Evolutionary conservation across 1,140 invertebrate species (phyloP).

Genomic region (Phortica variegata): DNA sequence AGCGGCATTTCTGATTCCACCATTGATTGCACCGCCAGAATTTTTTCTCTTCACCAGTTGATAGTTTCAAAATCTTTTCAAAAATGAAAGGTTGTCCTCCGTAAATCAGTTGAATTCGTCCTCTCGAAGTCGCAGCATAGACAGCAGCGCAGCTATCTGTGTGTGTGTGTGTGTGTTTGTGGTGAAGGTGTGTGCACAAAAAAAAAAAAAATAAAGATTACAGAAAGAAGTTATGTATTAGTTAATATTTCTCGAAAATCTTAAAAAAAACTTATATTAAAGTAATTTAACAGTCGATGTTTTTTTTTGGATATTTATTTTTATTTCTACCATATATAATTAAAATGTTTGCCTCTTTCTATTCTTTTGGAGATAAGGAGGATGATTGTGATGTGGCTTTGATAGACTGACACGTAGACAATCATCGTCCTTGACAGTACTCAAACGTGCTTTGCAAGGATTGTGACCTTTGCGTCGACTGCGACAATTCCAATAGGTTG

Average conservation of each 20-base stretch:
- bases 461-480: slow-evolving; percentile 18
- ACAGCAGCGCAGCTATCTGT: slow-evolving; percentile 45
- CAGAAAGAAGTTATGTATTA: not conserved
- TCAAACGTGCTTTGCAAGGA: slow-evolving; percentile 39
- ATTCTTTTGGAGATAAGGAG: slow-evolving; percentile 30
- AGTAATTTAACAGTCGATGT: too few relatives aligned
- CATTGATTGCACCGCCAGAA: slow-evolving; percentile 56
- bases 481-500: slow-evolving; percentile 50
- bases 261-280: slow-evolving; percentile 5
- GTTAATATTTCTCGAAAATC: slow-evolving; percentile 1
- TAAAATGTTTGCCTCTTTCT: not conserved
- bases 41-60: slow-evolving; percentile 50
- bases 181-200: too few relatives aligned
- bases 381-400: slow-evolving; percentile 41
- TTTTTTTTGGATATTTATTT: too few relatives aligned
- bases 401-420: slow-evolving; percentile 32
- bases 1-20: slow-evolving; percentile 56
- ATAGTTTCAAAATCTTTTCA: slow-evolving; percentile 48
- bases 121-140: slow-evolving; percentile 50
- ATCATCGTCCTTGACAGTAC: slow-evolving; percentile 30
- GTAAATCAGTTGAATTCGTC: slow-evolving; percentile 51
- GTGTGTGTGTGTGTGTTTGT: not conserved
- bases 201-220: not conserved
- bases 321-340: not conserved
- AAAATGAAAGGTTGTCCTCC: slow-evolving; percentile 56